Evolutionary conservation across 2,113 vertebrate genomes (phyloP), one percentile per base, ranked within the genome.

Genomic region (Chitala chitala): DNA sequence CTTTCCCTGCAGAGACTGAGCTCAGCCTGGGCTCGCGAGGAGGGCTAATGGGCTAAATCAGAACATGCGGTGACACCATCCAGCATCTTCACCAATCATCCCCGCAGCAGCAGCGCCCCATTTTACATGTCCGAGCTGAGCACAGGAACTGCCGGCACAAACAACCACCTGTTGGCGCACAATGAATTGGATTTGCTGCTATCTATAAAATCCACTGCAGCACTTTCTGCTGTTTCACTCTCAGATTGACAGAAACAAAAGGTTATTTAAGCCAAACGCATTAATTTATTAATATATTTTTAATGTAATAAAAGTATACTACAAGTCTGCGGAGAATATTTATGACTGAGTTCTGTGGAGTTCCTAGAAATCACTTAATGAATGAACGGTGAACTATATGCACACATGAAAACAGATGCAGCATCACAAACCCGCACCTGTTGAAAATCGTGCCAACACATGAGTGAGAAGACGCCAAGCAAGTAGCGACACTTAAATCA

Each of bases 91-190:
- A 0, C 4, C 69, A 31, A 73, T 66, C 74, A 77, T 58, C 69
- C 0, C 4, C 69, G 71, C 63, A 73, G 79, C 73, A 63, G 77
- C 85, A 77, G 77, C 76, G 78, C 75, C 68, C 76, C 76, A 64
- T 81, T 71, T 78, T 38, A n/a, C 36, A 76, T 51, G 75, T 53
- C 26, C 74, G 63, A 12, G 59, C 76, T 54, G 15, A 54, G 26
- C 72, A 55, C 29, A 69, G 54, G 22, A 40, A 44, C 51, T 29
- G 33, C 38, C 10, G 29, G 46, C 20, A 50, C 75, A 78, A 72
- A 50, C 22, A 77, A 80, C 79, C 85, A 90, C 88, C 85, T 86
- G 86, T 90, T 86, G 85, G 73, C 75, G 75, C 22, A 17, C 72
- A 53, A 20, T 17, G 48, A 55, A 58, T 76, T 61, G 2, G 4